phyloP scores from a whole-genome alignment of 2,797 vertebrate genomes.

The Onychomys leucogaster region DNA sequence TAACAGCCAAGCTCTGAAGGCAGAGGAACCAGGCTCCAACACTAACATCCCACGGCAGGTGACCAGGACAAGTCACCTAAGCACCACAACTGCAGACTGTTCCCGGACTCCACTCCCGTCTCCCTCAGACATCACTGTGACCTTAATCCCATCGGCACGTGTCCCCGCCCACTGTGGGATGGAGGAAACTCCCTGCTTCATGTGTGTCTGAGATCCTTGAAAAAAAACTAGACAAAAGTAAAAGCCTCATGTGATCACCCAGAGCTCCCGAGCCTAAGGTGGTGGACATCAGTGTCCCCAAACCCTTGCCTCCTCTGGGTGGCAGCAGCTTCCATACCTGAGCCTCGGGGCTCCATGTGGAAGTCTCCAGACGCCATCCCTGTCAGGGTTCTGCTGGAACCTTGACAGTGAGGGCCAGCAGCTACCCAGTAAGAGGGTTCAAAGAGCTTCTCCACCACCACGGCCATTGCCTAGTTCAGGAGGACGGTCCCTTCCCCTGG shows the following conservation, averaged over 20 bases:
- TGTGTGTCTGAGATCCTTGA: not conserved
- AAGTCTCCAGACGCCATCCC: not conserved
- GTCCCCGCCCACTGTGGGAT: fast-evolving
- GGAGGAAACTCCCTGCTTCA: fast-evolving
- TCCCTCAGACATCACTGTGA: too few species aligned
- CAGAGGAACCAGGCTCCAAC: not conserved
- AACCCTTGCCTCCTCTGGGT: not conserved
- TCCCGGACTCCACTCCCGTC: not conserved
- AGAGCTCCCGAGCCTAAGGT: not conserved
- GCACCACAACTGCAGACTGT: not conserved
- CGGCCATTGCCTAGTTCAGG: too few species aligned
- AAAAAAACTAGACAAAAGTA: not conserved
- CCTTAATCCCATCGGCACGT: fast-evolving
- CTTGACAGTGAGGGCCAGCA: not conserved
- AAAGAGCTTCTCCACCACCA: not conserved
- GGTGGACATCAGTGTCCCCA: not conserved
- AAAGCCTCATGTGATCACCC: not conserved
- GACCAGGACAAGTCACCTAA: not conserved
- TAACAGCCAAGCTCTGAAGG: not conserved
- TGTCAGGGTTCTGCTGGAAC: not conserved
- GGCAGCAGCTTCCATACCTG: too few species aligned
- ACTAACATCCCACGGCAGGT: not conserved
- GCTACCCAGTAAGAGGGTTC: not conserved
- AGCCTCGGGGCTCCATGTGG: not conserved
- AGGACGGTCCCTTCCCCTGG: not conserved